Base-by-base conservation (phyloP, 2,113 vertebrate genomes). In the Chaenogobius annularis region DNA sequence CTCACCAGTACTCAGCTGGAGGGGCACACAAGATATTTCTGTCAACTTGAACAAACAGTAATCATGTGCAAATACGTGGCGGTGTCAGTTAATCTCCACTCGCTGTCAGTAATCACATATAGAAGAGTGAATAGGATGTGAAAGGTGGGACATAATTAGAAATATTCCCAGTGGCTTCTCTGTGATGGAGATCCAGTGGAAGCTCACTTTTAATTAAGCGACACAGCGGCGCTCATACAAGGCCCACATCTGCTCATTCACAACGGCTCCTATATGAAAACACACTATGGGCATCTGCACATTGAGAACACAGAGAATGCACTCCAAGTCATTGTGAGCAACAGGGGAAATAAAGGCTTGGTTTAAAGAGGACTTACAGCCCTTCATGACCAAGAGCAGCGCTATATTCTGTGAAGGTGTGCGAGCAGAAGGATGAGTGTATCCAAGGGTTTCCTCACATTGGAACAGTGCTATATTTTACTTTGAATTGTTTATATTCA, bases 281-380 rank as follows among this genome's bases (percentile, higher is more conserved):
- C 62, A 73, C 64, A 59, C 64, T 58, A 58, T 1, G 22, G 19
- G 61, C 35, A 63, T 63, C 19, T 63, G 61, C 61, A 63, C 61
- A 63, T 63, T 63, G 61, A n/a, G 61, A 68, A 23, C 66, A 35
- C 66, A 59, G 43, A 61, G 61, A 35, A 37, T 73, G 61, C 74
- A 67, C 64, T 31, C 78, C 83, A 78, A 61, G 48, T 66, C 69
- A 65, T 75, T 78, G 69, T 67, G 81, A 88, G 83, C 87, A 85
- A 87, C 91, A 86, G 63, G 90, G 91, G 91, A 92, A 92, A 92
- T 92, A 90, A 92, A 88, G 78, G 69, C 69, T 85, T 58, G 70
- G 83, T 92, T 91, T 89, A 88, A 90, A 90, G 81, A 89, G 83
- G 83, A 79, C 83, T 91, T 88, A 87, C 80, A 82, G 81, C 75